These are phyloP conservation scores for Cydia strobilella DNA, from an alignment of 1,140 invertebrate genomes.

Conservation along the genomic window DNA sequence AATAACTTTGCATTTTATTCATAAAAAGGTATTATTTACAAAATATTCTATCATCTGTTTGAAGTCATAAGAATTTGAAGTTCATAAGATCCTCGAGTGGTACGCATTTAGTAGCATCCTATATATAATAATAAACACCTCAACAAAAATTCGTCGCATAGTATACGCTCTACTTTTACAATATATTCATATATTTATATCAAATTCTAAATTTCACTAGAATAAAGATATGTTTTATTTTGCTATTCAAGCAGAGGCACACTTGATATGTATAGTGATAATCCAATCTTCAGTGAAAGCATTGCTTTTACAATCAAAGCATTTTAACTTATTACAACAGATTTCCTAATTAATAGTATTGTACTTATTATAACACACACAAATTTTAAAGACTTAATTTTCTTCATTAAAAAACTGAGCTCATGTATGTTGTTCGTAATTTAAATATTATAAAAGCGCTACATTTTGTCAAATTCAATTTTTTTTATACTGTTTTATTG, in stretches of 20 bases:
- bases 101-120: slow-evolving; percentile 67
- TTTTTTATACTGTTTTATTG: too few species aligned
- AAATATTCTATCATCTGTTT: slow-evolving; percentile 71
- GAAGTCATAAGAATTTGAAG: slow-evolving; percentile 77
- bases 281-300: slow-evolving; percentile 54
- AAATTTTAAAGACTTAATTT: slow-evolving; percentile 3
- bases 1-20: slow-evolving; percentile 58
- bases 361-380: slow-evolving; percentile 36
- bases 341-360: slow-evolving; percentile 6
- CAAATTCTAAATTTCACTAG: slow-evolving; percentile 72
- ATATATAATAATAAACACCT: slow-evolving; percentile 68
- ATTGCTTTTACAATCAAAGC: slow-evolving; percentile 71
- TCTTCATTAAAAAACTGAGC: slow-evolving; percentile 24
- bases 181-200: slow-evolving; percentile 54
- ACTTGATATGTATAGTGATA: slow-evolving; percentile 77
- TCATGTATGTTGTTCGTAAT: neutral
- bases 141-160: slow-evolving; percentile 70
- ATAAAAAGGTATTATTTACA: slow-evolving; percentile 72
- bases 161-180: slow-evolving; percentile 59
- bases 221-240: slow-evolving; percentile 73
- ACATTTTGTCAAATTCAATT: too few species aligned
- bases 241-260: slow-evolving; percentile 78
- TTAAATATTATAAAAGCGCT: slow-evolving; percentile 4
- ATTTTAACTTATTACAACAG: slow-evolving; percentile 10
- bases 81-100: slow-evolving; percentile 75